phyloP scores from a whole-genome alignment of 1,140 invertebrate species.

The Marisa cornuarietis region DNA sequence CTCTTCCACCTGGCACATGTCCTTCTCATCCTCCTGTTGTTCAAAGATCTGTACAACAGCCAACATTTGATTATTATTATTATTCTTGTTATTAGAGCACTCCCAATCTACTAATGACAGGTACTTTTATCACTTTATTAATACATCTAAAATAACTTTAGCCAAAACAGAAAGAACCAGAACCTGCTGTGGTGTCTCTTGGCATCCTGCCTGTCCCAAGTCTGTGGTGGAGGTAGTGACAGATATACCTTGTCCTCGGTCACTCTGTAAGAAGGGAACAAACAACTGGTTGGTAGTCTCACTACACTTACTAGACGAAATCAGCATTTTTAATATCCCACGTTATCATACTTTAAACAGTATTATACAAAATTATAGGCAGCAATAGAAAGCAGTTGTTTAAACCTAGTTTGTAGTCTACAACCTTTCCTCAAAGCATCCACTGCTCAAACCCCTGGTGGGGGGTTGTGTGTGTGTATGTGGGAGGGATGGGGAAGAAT shows the following conservation, averaged over 20 bases:
- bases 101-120: neutral
- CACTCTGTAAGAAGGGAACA: neutral
- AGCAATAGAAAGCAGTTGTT: too few relatives aligned
- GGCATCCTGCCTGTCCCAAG: neutral
- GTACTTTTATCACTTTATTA: neutral
- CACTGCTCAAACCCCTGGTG: too few relatives aligned
- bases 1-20: constrained; percentile 16
- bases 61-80: neutral
- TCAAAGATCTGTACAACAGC: neutral
- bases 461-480: too few relatives aligned
- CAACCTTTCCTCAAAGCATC: too few relatives aligned
- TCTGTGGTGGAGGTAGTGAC: neutral
- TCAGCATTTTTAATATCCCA: too few relatives aligned
- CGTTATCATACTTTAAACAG: too few relatives aligned
- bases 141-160: too few relatives aligned
- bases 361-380: too few relatives aligned
- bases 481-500: too few relatives aligned
- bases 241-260: neutral
- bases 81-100: neutral
- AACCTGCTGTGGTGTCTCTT: neutral
- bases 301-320: too few relatives aligned
- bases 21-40: constrained; percentile 21
- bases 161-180: neutral
- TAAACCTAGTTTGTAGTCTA: too few relatives aligned
- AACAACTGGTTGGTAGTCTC: too few relatives aligned